Conservation (phyloP, 2,113 vertebrate genomes). For the Tragelaphus scriptus region DNA sequence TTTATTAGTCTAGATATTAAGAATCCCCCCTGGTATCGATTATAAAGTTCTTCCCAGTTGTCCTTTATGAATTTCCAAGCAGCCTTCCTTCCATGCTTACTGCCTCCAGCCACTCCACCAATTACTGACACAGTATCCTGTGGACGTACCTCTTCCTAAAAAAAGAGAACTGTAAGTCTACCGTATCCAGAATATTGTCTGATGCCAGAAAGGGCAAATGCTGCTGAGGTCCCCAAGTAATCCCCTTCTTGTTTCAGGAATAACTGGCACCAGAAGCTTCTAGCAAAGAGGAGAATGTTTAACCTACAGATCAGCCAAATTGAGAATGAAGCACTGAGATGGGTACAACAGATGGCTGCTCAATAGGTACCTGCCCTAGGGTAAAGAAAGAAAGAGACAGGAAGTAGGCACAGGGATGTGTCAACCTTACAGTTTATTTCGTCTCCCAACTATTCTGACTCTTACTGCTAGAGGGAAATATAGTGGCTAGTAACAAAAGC, state of each 20-base stretch:
- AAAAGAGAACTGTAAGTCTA: rapidly evolving
- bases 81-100: conserved; percentile 94
- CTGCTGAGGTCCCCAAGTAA: not conserved
- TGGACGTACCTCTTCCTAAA: conserved; percentile 96
- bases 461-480: not conserved
- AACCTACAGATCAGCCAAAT: not conserved
- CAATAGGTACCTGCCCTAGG: not conserved
- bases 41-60: conserved; percentile 98
- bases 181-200: not conserved
- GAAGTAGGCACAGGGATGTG: not conserved
- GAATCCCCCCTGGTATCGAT: conserved; percentile 99
- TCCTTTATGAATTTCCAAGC: conserved; percentile 98
- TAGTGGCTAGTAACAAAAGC: not conserved
- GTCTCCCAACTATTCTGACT: not conserved
- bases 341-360: not conserved
- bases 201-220: not conserved
- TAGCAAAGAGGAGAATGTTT: not conserved
- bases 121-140: conserved; percentile 98
- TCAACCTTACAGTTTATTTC: not conserved
- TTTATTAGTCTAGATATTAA: conserved; percentile 98
- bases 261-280: conserved; percentile 3
- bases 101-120: conserved; percentile 95
- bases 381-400: not conserved
- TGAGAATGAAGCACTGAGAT: not conserved
- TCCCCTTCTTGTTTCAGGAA: not conserved